A percentile compares a stretch with the other conserved stretches of the same genome.
Conservation (phyloP, 2,113 vertebrate genomes). For the Chaetura pelagica region DNA sequence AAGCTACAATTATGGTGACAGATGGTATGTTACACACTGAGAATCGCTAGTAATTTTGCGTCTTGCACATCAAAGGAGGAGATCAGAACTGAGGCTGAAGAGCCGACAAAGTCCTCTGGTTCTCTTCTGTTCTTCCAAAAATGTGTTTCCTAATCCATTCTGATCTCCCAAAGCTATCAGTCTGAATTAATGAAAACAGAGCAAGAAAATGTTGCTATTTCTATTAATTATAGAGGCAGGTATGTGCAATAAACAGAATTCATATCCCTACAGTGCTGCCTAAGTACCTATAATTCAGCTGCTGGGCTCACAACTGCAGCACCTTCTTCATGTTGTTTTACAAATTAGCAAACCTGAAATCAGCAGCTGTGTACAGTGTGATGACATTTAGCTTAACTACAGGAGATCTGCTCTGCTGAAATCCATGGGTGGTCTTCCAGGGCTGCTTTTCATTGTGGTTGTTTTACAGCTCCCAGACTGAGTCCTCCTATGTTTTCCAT, state of each 20-base stretch:
- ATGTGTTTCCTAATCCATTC: background rate
- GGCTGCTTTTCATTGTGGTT: background rate
- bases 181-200: constrained; percentile 49
- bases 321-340: constrained; percentile 20
- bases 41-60: background rate
- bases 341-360: constrained; percentile 42
- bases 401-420: background rate
- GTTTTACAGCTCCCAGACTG: background rate
- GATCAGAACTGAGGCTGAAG: background rate
- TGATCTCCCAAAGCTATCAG: background rate
- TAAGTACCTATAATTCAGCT: constrained; percentile 61
- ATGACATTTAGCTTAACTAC: constrained; percentile 29
- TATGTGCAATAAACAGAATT: constrained; percentile 50
- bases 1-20: background rate
- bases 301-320: background rate
- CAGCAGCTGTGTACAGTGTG: background rate
- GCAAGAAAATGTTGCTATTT: constrained; percentile 21
- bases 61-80: background rate
- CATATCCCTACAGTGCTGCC: constrained; percentile 10
- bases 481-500: background rate
- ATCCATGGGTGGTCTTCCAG: background rate
- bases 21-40: background rate
- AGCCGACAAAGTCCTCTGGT: background rate
- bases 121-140: background rate
- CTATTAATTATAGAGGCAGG: constrained; percentile 50